phyloP scores from a whole-genome alignment of 2,888 invertebrate species.

The Patella depressa region DNA sequence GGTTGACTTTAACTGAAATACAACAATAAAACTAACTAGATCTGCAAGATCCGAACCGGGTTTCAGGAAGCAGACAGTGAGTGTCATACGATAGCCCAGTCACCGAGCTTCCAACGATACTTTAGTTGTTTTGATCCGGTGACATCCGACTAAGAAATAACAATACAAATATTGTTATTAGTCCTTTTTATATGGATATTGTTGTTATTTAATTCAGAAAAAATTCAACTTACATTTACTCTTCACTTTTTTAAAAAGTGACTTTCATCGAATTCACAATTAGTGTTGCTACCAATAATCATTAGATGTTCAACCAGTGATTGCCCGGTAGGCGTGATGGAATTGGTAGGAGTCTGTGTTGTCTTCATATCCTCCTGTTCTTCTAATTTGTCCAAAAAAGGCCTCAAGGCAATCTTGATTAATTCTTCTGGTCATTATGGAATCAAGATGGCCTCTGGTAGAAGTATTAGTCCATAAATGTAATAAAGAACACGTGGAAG shows the following conservation, averaged over 20 bases:
- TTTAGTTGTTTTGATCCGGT: no score
- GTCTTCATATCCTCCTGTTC: background rate
- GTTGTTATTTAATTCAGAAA: no score
- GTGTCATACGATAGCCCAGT: no score
- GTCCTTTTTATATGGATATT: no score
- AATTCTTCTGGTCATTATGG: background rate
- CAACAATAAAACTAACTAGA: no score
- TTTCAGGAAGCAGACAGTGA: no score
- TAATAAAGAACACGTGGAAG: background rate
- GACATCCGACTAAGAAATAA: no score
- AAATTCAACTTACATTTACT: no score
- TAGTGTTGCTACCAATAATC: background rate
- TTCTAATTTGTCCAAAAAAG: background rate
- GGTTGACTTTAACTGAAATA: no score
- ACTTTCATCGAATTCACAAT: background rate
- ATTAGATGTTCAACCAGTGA: background rate
- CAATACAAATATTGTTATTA: no score
- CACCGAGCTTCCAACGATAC: no score
- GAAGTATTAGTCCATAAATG: background rate
- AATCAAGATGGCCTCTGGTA: background rate
- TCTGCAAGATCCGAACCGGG: no score
- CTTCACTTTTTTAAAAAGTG: background rate
- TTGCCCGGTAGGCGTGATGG: background rate
- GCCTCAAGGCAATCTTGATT: background rate
- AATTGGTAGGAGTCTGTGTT: background rate